Evolutionary conservation across 1,140 invertebrate species (phyloP).

Genomic region (Bombus balteatus): DNA sequence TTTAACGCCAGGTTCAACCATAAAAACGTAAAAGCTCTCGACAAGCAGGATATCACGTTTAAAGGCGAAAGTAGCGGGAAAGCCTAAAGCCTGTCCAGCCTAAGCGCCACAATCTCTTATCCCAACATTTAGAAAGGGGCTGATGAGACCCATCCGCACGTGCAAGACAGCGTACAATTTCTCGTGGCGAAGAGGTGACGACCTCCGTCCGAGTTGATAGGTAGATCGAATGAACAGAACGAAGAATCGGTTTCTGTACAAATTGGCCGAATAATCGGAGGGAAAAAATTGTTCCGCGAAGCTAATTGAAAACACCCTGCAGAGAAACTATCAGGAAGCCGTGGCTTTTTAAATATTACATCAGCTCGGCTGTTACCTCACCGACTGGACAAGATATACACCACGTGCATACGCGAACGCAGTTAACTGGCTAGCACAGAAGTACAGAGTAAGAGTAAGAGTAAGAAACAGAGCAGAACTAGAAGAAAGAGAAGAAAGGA

Average conservation of each 20-base stretch:
- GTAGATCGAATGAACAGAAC: too few relatives aligned
- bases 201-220: not conserved
- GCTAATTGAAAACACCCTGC: conserved; percentile 42
- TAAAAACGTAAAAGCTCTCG: not conserved
- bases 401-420: too few relatives aligned
- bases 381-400: too few relatives aligned
- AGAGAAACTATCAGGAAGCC: too few relatives aligned
- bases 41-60: not conserved
- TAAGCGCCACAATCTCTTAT: conserved; percentile 15
- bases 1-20: too few relatives aligned
- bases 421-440: too few relatives aligned
- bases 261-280: too few relatives aligned
- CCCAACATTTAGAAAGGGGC: conserved; percentile 6
- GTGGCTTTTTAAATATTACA: too few relatives aligned
- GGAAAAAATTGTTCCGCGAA: conserved; percentile 43
- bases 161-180: not conserved
- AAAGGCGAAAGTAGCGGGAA: not conserved
- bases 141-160: not conserved
- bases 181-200: conserved; percentile 8
- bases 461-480: not conserved
- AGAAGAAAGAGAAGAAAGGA: not conserved
- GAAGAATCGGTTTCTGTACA: too few relatives aligned
- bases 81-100: too few relatives aligned
- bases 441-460: not conserved
- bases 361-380: too few relatives aligned